These are phyloP conservation scores for Drosophila mayaguana DNA, from an alignment of 2,888 invertebrate species.

Conservation along the genomic window DNA sequence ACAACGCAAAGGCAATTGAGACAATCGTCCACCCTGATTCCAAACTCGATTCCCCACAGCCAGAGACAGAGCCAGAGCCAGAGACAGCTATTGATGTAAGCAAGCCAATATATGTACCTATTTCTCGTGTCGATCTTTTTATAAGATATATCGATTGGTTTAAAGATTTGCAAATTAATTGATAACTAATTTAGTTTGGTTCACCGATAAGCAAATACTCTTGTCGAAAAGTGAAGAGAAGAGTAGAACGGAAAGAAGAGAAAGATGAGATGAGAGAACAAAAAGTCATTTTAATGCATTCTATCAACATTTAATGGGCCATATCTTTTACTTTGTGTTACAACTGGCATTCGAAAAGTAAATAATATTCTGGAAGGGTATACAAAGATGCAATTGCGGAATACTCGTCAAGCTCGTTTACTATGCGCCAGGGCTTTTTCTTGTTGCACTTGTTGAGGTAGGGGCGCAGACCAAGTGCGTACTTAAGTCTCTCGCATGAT, in stretches of 20 bases:
- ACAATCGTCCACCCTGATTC: constrained; percentile 20
- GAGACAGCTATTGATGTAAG: constrained; percentile 56
- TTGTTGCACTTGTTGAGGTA: constrained; percentile 61
- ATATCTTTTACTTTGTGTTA: background rate
- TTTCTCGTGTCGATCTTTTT: constrained; percentile 13
- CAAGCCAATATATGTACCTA: constrained; percentile 36
- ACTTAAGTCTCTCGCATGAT: constrained; percentile 55
- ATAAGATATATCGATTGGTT: constrained; percentile 9
- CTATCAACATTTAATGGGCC: background rate
- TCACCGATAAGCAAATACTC: constrained; percentile 16
- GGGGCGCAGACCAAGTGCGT: constrained; percentile 56
- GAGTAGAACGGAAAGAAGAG: background rate
- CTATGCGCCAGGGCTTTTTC: constrained; percentile 14
- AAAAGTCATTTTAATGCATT: background rate
- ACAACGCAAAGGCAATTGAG: constrained; percentile 13
- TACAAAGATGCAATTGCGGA: constrained; percentile 17
- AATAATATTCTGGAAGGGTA: background rate
- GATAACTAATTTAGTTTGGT: constrained; percentile 19
- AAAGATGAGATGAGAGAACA: background rate
- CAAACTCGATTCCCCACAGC: constrained; percentile 30
- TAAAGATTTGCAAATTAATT: constrained; percentile 50
- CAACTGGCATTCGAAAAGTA: background rate
- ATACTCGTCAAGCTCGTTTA: constrained; percentile 13
- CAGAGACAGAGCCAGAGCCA: constrained; percentile 15
- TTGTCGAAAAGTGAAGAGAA: background rate